Percentiles rank a stretch among this genome's conserved stretches.
phyloP scores from a whole-genome alignment of 2,113 vertebrate species.

The Cochlearius cochlearius region DNA sequence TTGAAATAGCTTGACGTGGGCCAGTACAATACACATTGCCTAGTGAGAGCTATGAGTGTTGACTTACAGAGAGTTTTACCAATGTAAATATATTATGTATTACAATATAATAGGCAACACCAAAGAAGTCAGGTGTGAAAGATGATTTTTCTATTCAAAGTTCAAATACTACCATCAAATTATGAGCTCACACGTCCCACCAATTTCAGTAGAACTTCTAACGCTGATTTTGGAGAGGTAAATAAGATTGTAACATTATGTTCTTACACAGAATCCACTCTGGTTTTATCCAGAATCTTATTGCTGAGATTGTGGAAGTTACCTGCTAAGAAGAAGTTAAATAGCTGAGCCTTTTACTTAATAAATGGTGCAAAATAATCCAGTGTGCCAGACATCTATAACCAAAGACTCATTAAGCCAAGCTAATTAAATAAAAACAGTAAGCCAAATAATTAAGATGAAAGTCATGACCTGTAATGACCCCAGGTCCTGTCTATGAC shows the following conservation, averaged over 20 bases:
- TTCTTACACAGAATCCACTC: neutral
- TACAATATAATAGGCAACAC: neutral
- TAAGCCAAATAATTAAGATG: constrained; percentile 70
- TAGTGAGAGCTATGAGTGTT: neutral
- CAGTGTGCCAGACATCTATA: constrained; percentile 26
- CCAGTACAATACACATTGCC: neutral
- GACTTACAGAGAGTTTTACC: neutral
- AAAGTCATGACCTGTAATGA: constrained; percentile 70
- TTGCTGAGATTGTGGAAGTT: neutral
- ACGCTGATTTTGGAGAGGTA: neutral
- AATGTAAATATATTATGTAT: neutral
- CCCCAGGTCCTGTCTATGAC: constrained; percentile 55
- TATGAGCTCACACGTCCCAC: neutral
- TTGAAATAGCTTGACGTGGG: neutral
- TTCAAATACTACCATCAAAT: neutral
- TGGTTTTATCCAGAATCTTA: neutral
- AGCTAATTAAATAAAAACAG: constrained; percentile 76
- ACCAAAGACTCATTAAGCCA: constrained; percentile 66
- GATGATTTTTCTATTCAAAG: neutral
- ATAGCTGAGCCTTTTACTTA: neutral
- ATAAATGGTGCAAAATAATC: neutral
- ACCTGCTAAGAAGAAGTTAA: neutral
- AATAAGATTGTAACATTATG: neutral
- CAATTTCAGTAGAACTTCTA: neutral
- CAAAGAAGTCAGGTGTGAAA: neutral